A percentile compares a stretch with the other conserved stretches of the same genome.
Evolutionary conservation across 1,140 invertebrate genomes (phyloP).

Genomic region (Megalopta genalis): DNA sequence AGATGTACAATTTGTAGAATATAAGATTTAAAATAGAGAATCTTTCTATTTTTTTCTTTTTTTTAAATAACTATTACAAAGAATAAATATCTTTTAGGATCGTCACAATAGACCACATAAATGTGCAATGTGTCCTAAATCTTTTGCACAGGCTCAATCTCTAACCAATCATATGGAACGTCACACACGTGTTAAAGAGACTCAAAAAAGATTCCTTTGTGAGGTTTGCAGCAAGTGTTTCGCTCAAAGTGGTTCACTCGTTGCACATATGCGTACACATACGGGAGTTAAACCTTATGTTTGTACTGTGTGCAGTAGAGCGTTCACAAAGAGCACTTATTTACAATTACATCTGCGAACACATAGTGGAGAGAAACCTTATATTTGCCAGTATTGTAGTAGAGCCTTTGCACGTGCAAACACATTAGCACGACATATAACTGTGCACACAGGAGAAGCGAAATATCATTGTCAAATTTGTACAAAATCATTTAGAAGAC

Average conservation of each 20-base stretch:
- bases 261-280: constrained; percentile 76
- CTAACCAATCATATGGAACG: constrained; percentile 73
- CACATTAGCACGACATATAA: constrained; percentile 90
- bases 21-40: not conserved
- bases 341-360: constrained; percentile 74
- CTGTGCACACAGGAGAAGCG: constrained; percentile 84
- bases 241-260: constrained; percentile 73
- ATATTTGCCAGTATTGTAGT: constrained; percentile 87
- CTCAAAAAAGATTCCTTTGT: constrained; percentile 74
- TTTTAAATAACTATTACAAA: not conserved
- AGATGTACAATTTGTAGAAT: not conserved
- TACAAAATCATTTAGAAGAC: constrained; percentile 71
- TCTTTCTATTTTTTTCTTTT: not conserved
- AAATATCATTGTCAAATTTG: constrained; percentile 76
- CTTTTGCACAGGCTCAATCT: constrained; percentile 72
- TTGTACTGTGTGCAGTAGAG: constrained; percentile 76
- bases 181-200: constrained; percentile 72
- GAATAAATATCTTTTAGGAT: constrained; percentile 55
- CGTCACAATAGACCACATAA: constrained; percentile 70
- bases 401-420: constrained; percentile 85
- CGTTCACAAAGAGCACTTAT: constrained; percentile 79
- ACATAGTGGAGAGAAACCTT: constrained; percentile 77
- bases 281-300: constrained; percentile 76
- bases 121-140: constrained; percentile 73
- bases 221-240: constrained; percentile 77